Base-by-base conservation (phyloP, 2,113 vertebrate species). In the Silurus glanis region DNA sequence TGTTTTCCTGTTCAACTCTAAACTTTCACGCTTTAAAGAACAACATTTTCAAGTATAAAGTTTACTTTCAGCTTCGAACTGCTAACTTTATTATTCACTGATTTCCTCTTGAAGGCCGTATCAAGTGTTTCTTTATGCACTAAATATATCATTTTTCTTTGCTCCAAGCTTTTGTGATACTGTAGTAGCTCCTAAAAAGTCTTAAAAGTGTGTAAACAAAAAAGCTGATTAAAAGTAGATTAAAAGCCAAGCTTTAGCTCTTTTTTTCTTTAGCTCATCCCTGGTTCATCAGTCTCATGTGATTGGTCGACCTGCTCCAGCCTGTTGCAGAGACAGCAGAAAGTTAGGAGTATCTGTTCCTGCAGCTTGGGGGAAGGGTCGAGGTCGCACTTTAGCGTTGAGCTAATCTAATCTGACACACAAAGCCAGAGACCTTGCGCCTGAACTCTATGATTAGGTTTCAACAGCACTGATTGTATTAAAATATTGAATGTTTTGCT, bases 281-380 rank as follows among this genome's bases (percentile, higher is more conserved):
- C 5, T 14, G 72, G 19, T 23, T 19, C 49, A 76, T 56, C 58
- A 51, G 53, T 79, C 66, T 56, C 28, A 71, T 82, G 62, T 82
- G 86, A 85, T 87, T 78, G n/a, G 64, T 25, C 47, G 56, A 71
- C 79, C 37, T 23, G 17, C 49, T 80, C 62, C 53, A 53, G 49
- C 75, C 86, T 83, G 86, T 89, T 89, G 86, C 83, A 86, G 78
- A 88, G 86, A 87, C 84, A 88, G 81, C 75, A 86, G 81, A 89
- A 88, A 67, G 84, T 87, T 74, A 53, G 55, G 83, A 85, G 82
- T 80, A 87, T 89, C 85, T 87, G 74, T 75, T 85, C 86, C 86
- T 47, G 62, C 71, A 80, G 75, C 37, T 66, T 84, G 86, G 86
- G 89, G 86, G 88, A 89, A 53, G 58, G 71, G 80, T 76, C 71